These are phyloP conservation scores for Stichodactyla helianthus DNA, from an alignment of 64 coral and sea anemone genomes.

Conservation along the genomic window DNA sequence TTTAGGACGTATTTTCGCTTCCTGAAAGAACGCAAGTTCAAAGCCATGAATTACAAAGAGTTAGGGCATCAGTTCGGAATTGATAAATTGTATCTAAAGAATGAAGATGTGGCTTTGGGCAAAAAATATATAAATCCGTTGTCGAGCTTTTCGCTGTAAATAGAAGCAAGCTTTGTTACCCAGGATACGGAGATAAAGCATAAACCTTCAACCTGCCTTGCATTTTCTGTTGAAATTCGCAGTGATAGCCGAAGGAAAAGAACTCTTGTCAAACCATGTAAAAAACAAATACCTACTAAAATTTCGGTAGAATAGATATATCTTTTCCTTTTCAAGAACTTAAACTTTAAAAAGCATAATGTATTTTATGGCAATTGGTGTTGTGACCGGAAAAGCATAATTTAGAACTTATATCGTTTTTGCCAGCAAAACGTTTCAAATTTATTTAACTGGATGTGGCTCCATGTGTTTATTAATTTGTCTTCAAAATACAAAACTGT, in stretches of 20 bases:
- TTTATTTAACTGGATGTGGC: background rate
- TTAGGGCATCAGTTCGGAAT: background rate
- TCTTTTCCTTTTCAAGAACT: background rate
- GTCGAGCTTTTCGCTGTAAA: background rate
- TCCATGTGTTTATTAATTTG: constrained; percentile 3
- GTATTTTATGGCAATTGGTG: background rate
- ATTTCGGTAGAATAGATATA: background rate
- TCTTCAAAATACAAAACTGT: constrained; percentile 17
- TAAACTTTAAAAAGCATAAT: background rate
- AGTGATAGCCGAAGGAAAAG: background rate
- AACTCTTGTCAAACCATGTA: background rate
- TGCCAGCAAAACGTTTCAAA: background rate
- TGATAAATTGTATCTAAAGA: background rate
- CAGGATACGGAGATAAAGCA: background rate
- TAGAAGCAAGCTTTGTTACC: background rate
- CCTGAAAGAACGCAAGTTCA: constrained; percentile 3
- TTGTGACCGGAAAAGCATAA: background rate
- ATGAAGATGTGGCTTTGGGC: background rate
- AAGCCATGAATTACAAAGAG: background rate
- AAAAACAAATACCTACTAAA: background rate
- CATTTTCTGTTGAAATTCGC: background rate
- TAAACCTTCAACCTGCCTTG: background rate
- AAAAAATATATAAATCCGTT: background rate
- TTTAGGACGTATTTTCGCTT: background rate
- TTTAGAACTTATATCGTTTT: background rate